Conservation (phyloP, 2,888 invertebrate species). For the Melanostoma scalare region DNA sequence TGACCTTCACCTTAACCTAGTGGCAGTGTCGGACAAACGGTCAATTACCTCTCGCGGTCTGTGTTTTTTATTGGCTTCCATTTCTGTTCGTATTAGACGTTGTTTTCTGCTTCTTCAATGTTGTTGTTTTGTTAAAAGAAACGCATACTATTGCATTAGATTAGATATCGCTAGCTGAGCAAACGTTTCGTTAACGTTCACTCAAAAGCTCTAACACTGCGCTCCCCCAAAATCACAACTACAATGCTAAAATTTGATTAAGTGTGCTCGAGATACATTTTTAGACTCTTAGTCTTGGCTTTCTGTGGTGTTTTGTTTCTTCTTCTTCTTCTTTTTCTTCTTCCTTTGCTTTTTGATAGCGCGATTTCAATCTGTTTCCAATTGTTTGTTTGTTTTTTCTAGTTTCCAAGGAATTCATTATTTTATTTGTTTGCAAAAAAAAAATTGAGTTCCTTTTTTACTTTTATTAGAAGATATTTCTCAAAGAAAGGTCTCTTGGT, state of each 20-base stretch:
- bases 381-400: slow-evolving; percentile 68
- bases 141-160: slow-evolving; percentile 33
- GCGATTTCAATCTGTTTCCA: slow-evolving; percentile 59
- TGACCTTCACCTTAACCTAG: slow-evolving; percentile 83
- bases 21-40: slow-evolving; percentile 82
- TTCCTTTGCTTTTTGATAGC: slow-evolving; percentile 29
- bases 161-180: slow-evolving; percentile 22
- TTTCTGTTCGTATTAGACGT: slow-evolving; percentile 51
- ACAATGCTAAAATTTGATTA: slow-evolving; percentile 41
- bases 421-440: slow-evolving; percentile 6
- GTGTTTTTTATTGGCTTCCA: slow-evolving; percentile 59
- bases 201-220: slow-evolving; percentile 30
- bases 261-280: slow-evolving; percentile 52
- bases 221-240: slow-evolving; percentile 6
- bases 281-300: slow-evolving; percentile 14
- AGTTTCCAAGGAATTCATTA: slow-evolving; percentile 46
- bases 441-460: slow-evolving; percentile 6
- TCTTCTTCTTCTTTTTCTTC: slow-evolving; percentile 19
- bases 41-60: slow-evolving; percentile 79
- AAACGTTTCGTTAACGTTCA: slow-evolving; percentile 13
- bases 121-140: slow-evolving; percentile 10
- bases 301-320: slow-evolving; percentile 2
- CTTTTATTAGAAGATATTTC: slow-evolving; percentile 2
- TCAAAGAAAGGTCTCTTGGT: slow-evolving; percentile 27
- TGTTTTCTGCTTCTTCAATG: slow-evolving; percentile 11